A percentile compares a stretch with the other conserved stretches of the same genome.
Conservation (phyloP, 2,888 invertebrate genomes). For the Schizaphis graminum region DNA sequence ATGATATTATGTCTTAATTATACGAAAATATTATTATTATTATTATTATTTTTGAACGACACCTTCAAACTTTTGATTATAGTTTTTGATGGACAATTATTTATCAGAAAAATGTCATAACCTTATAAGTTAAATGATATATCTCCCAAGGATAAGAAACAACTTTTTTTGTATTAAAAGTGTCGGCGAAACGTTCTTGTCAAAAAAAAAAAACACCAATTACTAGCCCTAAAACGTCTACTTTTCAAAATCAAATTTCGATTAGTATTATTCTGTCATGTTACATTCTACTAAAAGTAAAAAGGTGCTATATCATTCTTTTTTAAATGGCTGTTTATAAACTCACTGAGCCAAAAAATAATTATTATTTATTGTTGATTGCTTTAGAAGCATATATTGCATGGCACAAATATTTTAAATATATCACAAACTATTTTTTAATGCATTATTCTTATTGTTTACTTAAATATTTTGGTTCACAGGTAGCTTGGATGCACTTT, state of each 20-base stretch:
- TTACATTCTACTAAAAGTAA: neutral
- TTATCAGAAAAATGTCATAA: slow-evolving; percentile 36
- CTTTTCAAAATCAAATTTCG: slow-evolving; percentile 22
- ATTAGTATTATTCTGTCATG: slow-evolving; percentile 3
- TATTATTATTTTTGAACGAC: neutral
- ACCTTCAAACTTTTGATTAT: slow-evolving; percentile 51
- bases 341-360: neutral
- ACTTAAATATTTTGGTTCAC: slow-evolving; percentile 68
- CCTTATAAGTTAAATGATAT: neutral
- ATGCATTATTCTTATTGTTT: neutral
- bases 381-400: neutral
- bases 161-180: slow-evolving; percentile 35
- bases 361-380: neutral
- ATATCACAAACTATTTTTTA: neutral
- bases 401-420: neutral
- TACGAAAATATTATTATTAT: slow-evolving; percentile 16
- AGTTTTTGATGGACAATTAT: slow-evolving; percentile 44
- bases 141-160: neutral
- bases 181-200: neutral
- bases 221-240: slow-evolving; percentile 1
- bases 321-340: slow-evolving; percentile 7
- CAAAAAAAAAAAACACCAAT: slow-evolving; percentile 18
- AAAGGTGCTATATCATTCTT: slow-evolving; percentile 2
- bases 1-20: neutral
- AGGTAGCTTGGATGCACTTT: slow-evolving; percentile 98